Evolutionary conservation across 2,797 vertebrate species (phyloP).

Genomic region (Lindbergichthys nudifrons): DNA sequence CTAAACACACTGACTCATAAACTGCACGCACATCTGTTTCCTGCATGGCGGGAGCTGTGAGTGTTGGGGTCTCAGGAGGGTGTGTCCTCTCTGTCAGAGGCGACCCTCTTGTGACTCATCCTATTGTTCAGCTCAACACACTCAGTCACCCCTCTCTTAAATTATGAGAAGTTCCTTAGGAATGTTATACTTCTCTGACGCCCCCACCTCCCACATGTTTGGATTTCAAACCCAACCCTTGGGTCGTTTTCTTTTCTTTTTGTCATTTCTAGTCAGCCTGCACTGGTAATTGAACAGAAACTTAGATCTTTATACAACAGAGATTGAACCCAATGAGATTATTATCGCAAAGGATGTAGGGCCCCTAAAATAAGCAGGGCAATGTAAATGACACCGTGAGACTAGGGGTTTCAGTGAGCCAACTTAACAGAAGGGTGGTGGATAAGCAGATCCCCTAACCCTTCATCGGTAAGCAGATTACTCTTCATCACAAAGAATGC

Average conservation of each 20-base stretch:
- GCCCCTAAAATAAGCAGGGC: constrained; percentile 23
- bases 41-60: constrained; percentile 53
- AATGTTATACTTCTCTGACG: constrained; percentile 52
- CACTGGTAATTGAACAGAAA: constrained; percentile 6
- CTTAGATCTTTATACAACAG: constrained; percentile 11
- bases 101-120: constrained; percentile 73
- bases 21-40: constrained; percentile 76
- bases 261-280: constrained; percentile 67
- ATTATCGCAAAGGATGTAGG: background rate
- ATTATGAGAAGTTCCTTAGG: constrained; percentile 66
- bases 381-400: constrained; percentile 39
- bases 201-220: constrained; percentile 30
- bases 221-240: constrained; percentile 39
- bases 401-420: constrained; percentile 63
- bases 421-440: constrained; percentile 74
- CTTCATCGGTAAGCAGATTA: constrained; percentile 80
- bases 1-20: constrained; percentile 1
- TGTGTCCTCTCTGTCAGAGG: constrained; percentile 59
- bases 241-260: constrained; percentile 23
- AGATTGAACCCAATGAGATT: constrained; percentile 6
- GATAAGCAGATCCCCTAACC: constrained; percentile 70
- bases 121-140: constrained; percentile 70
- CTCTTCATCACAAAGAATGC: constrained; percentile 70
- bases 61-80: constrained; percentile 56
- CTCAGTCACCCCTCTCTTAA: constrained; percentile 62